Base-by-base conservation (phyloP, 2,888 invertebrate genomes). In the Yponomeuta malinellus region DNA sequence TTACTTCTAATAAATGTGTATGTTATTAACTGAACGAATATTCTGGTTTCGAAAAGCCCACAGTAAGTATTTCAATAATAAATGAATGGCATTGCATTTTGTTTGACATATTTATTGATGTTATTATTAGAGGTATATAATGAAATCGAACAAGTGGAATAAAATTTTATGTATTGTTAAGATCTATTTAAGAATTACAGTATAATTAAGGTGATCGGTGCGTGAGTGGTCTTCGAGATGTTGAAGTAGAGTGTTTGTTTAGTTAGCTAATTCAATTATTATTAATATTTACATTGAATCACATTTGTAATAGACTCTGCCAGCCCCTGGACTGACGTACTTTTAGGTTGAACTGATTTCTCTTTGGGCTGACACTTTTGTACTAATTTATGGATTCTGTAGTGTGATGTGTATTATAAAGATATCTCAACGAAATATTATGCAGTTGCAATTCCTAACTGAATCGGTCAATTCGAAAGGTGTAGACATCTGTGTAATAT, bases 261-360 rank as follows among this genome's bases (percentile, higher is more conserved):
- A 70, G 70, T n/a, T 70, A 70, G 64, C 48, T 10, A 70, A 70
- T 70, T 59, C 52, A 59, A 59, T 59, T 59, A 12, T 59, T 59
- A 5, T 15, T 64, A 48, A 70, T 64, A 10, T 64, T 52, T 63
- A 48, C 31, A 69, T 29, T 63, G n/a, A 12, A 63, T 63, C 69
- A 69, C 69, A 63, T 63, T n/a, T 63, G 12, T 63, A 52, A 69
- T 59, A 69, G 37, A 77, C 74, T 80, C 78, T 81, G 77, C 81
- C 84, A 82, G 86, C 87, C 87, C 89, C 84, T 86, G 87, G 89
- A 89, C 89, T 89, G 89, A 89, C 88, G 78, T 88, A 87, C 88
- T 85, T 70, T 63, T 52, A 37, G 59, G 59, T 69, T 33, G 15
- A 52, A 69, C 69, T 48, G 48, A 68, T 29, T 68, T 66, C 66